Evolutionary conservation across 1,140 invertebrate genomes (phyloP), one percentile per base, ranked within the genome.

Genomic region (Pygmarrhopalites habei): DNA sequence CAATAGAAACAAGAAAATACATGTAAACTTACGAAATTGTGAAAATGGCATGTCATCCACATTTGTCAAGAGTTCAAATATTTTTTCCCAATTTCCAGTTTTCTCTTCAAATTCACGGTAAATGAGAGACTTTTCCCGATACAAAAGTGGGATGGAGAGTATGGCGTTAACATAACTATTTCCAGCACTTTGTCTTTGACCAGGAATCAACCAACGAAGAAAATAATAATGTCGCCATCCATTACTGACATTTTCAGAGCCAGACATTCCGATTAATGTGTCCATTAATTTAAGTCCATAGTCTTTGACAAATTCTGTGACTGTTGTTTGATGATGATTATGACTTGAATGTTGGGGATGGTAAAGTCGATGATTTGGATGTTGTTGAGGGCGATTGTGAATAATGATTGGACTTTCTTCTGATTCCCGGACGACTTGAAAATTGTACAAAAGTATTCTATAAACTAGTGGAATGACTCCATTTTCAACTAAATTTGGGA

Each of bases 71-170:
- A 56, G 30, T 2, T 41, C 35, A 35, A 56, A 41, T 35, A 56
- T 30, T 35, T 19, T 41, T 4, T 5, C 5, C 53, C 53, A 56
- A 3, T 56, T 56, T 4, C 23, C 4, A 7, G 53, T 56, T 10
- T 15, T 19, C 4, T 56, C 35, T 23, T 56, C 53, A 41, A 56
- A 56, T 3, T 41, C 23, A 7, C 35, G 3, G 21, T 39, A 56
- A 3, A 56, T 39, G 3, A 10, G 5, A 4, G 19, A 5, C 2
- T 35, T 12, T 21, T 56, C 5, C 10, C 30, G 53, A 26, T 56
- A 56, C 2, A 56, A 19, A 41, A 56, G 10, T 39, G 53, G 53
- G 23, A 56, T 41, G 12, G 53, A 35, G 10, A 56, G n/a, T 3
- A 56, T 19, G 7, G 17, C 30, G 2, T 23, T 30, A 2, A 28